Evolutionary conservation across 2,113 vertebrate genomes (phyloP).

Genomic region (Cyprinodon brontotheroides): DNA sequence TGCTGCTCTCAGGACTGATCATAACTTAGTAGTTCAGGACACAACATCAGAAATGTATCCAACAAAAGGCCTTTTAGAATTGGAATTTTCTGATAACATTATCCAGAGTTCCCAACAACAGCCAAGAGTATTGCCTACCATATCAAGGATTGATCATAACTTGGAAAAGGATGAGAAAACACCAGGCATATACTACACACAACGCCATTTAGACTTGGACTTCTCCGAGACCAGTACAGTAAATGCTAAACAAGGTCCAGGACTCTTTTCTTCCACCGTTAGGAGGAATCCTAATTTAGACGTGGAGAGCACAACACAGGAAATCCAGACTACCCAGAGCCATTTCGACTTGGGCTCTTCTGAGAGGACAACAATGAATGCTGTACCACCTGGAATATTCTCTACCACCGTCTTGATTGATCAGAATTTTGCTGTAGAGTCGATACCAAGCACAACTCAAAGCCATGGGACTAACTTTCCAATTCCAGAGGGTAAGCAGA

Average conservation of each 20-base stretch:
- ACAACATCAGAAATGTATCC: too few species aligned
- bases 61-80: too few species aligned
- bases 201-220: background rate
- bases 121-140: too few species aligned
- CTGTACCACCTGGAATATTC: conserved; percentile 17
- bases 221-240: background rate
- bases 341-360: conserved; percentile 10
- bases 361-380: conserved; percentile 9
- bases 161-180: background rate
- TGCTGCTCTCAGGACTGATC: background rate
- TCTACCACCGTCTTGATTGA: conserved; percentile 30
- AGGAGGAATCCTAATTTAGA: background rate
- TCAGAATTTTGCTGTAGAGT: conserved; percentile 24
- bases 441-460: conserved; percentile 46
- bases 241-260: background rate
- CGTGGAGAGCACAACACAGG: background rate
- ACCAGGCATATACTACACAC: background rate
- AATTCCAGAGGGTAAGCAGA: conserved; percentile 72
- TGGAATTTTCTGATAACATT: too few species aligned
- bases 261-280: background rate
- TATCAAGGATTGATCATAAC: too few species aligned
- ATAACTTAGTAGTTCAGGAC: background rate
- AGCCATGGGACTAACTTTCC: conserved; percentile 45
- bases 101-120: too few species aligned
- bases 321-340: background rate